These are phyloP conservation scores for Caenorhabditis sp. DNA, from an alignment of 2,888 invertebrate genomes.

Conservation along the genomic window DNA sequence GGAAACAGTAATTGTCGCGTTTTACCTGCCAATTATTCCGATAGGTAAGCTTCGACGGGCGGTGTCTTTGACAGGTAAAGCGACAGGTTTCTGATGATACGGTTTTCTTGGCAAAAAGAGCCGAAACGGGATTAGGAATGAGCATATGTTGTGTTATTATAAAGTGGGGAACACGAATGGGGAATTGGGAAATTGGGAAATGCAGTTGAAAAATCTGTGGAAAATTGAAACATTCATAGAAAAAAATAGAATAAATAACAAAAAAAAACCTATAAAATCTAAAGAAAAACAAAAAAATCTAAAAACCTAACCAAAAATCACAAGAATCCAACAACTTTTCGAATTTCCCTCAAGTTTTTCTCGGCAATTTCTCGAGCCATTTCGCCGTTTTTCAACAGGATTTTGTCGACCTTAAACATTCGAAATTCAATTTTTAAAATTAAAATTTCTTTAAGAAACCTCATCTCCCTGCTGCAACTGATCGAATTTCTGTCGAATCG, in stretches of 20 bases:
- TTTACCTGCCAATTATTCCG: neutral
- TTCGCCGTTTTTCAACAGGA: slow-evolving; percentile 62
- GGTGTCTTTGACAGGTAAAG: neutral
- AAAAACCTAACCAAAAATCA: slow-evolving; percentile 18
- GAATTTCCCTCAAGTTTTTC: slow-evolving; percentile 61
- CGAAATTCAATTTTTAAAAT: no score
- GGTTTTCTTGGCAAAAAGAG: neutral
- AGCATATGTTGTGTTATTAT: no score
- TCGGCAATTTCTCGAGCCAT: slow-evolving; percentile 63
- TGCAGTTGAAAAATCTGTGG: no score
- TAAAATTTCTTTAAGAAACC: no score
- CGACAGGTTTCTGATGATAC: neutral
- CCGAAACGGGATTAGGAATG: no score
- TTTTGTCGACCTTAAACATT: slow-evolving; percentile 59
- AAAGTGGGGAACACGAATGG: no score
- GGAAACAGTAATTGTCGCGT: neutral
- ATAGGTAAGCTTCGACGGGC: neutral
- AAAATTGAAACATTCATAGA: no score
- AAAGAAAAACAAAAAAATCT: slow-evolving; percentile 5
- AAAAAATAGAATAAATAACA: slow-evolving; percentile 1
- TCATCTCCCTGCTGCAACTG: slow-evolving; percentile 49
- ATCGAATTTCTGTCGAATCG: slow-evolving; percentile 58
- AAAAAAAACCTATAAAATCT: neutral
- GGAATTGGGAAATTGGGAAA: no score
- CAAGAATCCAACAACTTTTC: slow-evolving; percentile 62